Base-by-base conservation (phyloP, 2,888 invertebrate species). In the Trichogramma evanescens region DNA sequence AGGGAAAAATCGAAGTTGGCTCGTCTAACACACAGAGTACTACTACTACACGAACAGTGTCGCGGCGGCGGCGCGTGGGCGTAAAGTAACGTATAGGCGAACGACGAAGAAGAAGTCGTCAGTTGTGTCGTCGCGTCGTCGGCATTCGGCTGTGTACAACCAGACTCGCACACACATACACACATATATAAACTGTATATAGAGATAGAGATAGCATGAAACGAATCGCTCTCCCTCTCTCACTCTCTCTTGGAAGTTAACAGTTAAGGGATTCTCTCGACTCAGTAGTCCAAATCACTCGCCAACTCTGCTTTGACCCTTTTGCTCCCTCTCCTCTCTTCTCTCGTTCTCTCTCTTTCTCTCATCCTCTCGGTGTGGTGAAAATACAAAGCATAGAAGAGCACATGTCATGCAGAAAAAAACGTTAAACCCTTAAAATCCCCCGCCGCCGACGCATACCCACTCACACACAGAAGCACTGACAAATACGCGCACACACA, bases 221-320 rank as follows among this genome's bases (percentile, higher is more conserved):
- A 26, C 26, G 26, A 2, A 26, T 26, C 3, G 26, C 26, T 26
- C 26, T 26, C 26, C 26, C 26, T 26, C 26, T 26, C 26, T 9
- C 42, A 13, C 7, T 39, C 38, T 6, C 44, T 38, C 48, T 51
- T 41, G 58, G 41, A 48, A 53, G 38, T 58, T 53, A 51, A 41
- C 51, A 41, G 26, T 26, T 5, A 26, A 53, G 52, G 38, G 52
- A 58, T 51, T 38, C 49, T 5, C 39, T 8, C 8, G 4, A 6
- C 13, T 26, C 5, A n/a, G 40, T 5, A 50, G 42, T 10, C 13
- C 41, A 46, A 61, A 55, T 54, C 54, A 55, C 50, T 56, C 26
- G 26, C 62, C 56, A 56, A 51, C 49, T 62, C 51, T 7, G 39
- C 52, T 46, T 53, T 51, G 54, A 58, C 49, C 50, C 55, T 40